Evolutionary conservation across 2,888 invertebrate species (phyloP), one percentile per base, ranked within the genome.

Genomic region (Chesias legatella): DNA sequence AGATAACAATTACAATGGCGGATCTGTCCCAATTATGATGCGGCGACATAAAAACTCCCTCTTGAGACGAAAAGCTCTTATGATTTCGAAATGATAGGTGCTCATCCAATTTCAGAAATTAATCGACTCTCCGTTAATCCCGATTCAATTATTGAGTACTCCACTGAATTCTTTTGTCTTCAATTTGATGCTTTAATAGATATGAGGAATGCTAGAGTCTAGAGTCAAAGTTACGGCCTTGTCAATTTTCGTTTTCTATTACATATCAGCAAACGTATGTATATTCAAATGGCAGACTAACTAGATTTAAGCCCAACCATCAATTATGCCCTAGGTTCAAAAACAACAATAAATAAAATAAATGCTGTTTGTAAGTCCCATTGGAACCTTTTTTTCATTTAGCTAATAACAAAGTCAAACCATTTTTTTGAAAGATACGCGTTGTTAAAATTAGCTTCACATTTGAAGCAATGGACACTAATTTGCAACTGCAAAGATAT

Each of bases 1-100:
- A 47, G 34, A 34, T 35, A 41, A 33, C 45, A 55, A 55, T 51
- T 48, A 41, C 26, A 40, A 33, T 26, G 17, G 31, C 35, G 34
- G 44, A 51, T 43, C 37, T 37, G 44, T 47, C 50, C 48, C 42
- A 27, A 52, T 48, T 35, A 43, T 47, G 37, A 40, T 43, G 34
- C 44, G 35, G 40, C 28, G 38, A 26, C 21, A 38, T 30, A 43
- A 36, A 43, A 39, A 43, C 43, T 43, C 27, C 30, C 13, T 17
- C 13, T 45, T 8, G 42, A 43, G 38, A 21, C 10, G 27, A 37
- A 52, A 44, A 43, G 42, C 52, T 34, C 7, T 10, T 24, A 36
- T 32, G 20, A 37, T 26, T 37, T 17, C 26, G 33, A 24, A 25
- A 41, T 28, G 38, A 43, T 40, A 37, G 29, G 28, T 38, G 38